A percentile compares a stretch with the other conserved stretches of the same genome.
Conservation (phyloP, 2,797 vertebrate species). For the Siniperca obscura region DNA sequence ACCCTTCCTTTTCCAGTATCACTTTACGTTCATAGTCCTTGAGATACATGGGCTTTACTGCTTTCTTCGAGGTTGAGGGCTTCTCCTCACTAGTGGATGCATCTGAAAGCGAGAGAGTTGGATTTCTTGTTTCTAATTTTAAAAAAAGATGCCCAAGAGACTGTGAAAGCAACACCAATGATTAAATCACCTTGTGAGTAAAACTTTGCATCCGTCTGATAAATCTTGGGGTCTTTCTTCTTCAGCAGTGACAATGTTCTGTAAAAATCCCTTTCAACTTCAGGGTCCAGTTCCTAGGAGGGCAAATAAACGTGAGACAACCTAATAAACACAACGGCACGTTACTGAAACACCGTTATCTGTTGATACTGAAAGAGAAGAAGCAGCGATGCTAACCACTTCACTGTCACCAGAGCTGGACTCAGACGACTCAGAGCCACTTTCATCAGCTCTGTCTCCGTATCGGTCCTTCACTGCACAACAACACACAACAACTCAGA, state of each 20-base stretch:
- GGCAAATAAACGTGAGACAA: background rate
- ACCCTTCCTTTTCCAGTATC: slow-evolving; percentile 93
- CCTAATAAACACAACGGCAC: accelerated
- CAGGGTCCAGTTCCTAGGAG: slow-evolving; percentile 88
- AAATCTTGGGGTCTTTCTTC: slow-evolving; percentile 92
- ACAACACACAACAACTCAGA: slow-evolving; percentile 12
- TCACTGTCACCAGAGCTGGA: slow-evolving; percentile 88
- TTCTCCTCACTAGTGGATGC: slow-evolving; percentile 59
- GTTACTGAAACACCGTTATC: too few relatives aligned
- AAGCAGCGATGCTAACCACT: slow-evolving; percentile 77
- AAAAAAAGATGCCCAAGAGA: background rate
- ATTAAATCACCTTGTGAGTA: slow-evolving; percentile 81
- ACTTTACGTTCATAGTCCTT: slow-evolving; percentile 94
- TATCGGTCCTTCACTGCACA: slow-evolving; percentile 91
- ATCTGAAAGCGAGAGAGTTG: slow-evolving; percentile 28
- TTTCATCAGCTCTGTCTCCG: slow-evolving; percentile 79
- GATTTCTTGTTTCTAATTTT: background rate
- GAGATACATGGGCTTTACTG: slow-evolving; percentile 88
- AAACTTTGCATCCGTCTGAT: slow-evolving; percentile 87
- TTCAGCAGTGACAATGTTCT: slow-evolving; percentile 91
- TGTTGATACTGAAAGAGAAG: background rate
- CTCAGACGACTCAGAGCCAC: slow-evolving; percentile 82
- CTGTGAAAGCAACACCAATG: background rate
- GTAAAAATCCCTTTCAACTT: slow-evolving; percentile 90
- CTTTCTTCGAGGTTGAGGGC: slow-evolving; percentile 80